Percentiles rank a stretch among this genome's conserved stretches.
Conservation (phyloP, 1,140 invertebrate genomes). For the Aradophagus sp. region DNA sequence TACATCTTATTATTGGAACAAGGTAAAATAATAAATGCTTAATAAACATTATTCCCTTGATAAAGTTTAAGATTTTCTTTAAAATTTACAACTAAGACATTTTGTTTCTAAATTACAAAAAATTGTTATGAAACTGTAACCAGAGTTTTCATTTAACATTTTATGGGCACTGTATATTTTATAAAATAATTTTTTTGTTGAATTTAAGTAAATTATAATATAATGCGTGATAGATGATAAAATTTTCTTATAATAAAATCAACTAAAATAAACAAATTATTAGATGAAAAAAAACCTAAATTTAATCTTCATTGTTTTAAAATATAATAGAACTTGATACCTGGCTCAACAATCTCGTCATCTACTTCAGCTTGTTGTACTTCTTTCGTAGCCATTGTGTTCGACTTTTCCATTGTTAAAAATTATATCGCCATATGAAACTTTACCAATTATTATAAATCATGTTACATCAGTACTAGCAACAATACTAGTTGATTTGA, state of each 20-base stretch:
- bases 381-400: slow-evolving; percentile 63
- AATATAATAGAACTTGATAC: slow-evolving; percentile 26
- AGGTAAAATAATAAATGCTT: neutral
- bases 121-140: too few species aligned
- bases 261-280: neutral
- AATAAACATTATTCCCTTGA: too few species aligned
- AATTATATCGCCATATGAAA: neutral
- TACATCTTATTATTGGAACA: neutral
- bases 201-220: too few species aligned
- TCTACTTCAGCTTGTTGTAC: slow-evolving; percentile 53
- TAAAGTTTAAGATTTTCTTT: neutral
- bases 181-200: too few species aligned
- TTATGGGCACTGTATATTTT: too few species aligned
- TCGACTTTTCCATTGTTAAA: too few species aligned
- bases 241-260: neutral
- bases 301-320: neutral
- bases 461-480: slow-evolving; percentile 9
- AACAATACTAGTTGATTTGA: too few species aligned
- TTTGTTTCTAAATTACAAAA: neutral
- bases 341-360: slow-evolving; percentile 66
- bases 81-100: neutral
- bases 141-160: too few species aligned
- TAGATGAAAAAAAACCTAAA: neutral
- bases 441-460: slow-evolving; percentile 27
- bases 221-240: too few species aligned